Evolutionary conservation across 2,797 vertebrate genomes (phyloP).

Genomic region (Coccyzus lansbergi): DNA sequence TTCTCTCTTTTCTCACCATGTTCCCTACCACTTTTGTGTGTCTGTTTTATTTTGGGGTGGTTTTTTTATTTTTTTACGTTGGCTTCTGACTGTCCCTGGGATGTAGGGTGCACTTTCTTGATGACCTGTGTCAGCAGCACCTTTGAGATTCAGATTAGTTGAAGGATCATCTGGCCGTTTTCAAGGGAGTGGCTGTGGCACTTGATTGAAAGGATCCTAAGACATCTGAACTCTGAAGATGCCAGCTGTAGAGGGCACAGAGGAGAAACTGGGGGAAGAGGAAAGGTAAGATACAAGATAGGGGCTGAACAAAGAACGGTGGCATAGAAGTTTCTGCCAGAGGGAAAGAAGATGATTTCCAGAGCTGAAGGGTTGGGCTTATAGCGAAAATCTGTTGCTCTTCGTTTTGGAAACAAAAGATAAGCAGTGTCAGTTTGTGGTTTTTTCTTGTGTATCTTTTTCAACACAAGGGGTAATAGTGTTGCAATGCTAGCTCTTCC

Average conservation of each 20-base stretch:
- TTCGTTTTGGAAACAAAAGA: conserved; percentile 39
- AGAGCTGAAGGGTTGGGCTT: not conserved
- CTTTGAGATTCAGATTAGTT: conserved; percentile 14
- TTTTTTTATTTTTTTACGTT: not conserved
- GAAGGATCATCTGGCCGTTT: not conserved
- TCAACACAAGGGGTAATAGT: conserved; percentile 49
- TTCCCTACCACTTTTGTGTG: not conserved
- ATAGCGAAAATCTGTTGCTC: conserved; percentile 29
- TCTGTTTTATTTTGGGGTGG: not conserved
- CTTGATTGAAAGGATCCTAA: conserved; percentile 12
- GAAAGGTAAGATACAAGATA: conserved; percentile 34
- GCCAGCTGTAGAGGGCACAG: not conserved
- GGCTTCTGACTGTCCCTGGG: not conserved
- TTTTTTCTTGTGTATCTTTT: conserved; percentile 54
- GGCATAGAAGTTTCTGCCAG: not conserved
- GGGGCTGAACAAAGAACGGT: not conserved
- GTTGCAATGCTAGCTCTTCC: conserved; percentile 38
- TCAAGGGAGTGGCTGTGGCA: conserved; percentile 18
- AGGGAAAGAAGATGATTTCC: not conserved
- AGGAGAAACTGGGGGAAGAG: not conserved
- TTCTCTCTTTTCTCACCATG: not conserved
- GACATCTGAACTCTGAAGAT: conserved; percentile 18
- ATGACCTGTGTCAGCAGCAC: not conserved
- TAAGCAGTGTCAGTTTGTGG: conserved; percentile 58
- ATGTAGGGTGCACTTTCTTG: not conserved